Percentiles rank a stretch among this genome's conserved stretches.
Conservation (phyloP, 1,140 invertebrate species). For the Zaprionus tsacasi region DNA sequence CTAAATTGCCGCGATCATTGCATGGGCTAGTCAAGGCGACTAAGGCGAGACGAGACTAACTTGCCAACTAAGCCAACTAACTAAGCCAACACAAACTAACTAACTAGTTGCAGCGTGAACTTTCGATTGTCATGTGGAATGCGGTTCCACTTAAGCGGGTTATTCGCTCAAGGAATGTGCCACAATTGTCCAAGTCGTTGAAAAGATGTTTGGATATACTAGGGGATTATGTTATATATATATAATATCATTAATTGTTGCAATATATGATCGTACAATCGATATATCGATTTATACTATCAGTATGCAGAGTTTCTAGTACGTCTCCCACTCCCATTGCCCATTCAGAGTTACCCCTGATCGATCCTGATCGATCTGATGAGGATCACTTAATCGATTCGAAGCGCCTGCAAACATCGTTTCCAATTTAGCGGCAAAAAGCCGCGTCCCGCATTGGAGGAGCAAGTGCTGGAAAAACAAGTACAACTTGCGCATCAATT, state of each 20-base stretch:
- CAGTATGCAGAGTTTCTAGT: background rate
- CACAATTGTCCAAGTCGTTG: background rate
- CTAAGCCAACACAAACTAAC: no score
- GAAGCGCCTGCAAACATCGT: slow-evolving; percentile 69
- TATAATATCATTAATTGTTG: background rate
- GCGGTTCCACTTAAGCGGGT: slow-evolving; percentile 11
- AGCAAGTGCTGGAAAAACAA: slow-evolving; percentile 23
- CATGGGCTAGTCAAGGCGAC: slow-evolving; percentile 1
- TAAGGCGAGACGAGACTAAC: background rate
- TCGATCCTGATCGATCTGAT: slow-evolving; percentile 15
- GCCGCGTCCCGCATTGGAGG: slow-evolving; percentile 1
- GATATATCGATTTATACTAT: background rate
- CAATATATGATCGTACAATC: no score
- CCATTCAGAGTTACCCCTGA: background rate
- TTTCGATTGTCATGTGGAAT: slow-evolving; percentile 27
- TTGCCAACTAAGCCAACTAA: background rate
- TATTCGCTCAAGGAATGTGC: background rate
- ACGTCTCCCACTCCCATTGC: background rate
- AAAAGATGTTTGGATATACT: background rate
- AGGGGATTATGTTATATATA: background rate
- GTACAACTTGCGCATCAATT: slow-evolving; percentile 58
- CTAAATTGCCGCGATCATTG: slow-evolving; percentile 28
- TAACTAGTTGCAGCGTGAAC: slow-evolving; percentile 14
- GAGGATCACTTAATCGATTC: slow-evolving; percentile 82
- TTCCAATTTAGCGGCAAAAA: slow-evolving; percentile 43